phyloP scores from a whole-genome alignment of 2,113 vertebrate genomes.

The Centropristis striata region DNA sequence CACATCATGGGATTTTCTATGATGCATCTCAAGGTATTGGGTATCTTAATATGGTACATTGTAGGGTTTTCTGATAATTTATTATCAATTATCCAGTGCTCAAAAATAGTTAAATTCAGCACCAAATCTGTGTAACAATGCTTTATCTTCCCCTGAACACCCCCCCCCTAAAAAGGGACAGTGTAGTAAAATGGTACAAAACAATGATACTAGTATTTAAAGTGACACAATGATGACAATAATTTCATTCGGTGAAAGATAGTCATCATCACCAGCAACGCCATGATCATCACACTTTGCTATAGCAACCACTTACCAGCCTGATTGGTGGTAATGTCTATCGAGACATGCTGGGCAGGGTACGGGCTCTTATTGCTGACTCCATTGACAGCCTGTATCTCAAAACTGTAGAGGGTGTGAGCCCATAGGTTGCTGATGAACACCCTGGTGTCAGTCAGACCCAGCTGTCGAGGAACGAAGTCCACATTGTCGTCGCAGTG shows the following conservation, averaged over 20 bases:
- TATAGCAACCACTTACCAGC: slow-evolving; percentile 87
- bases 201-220: neutral
- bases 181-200: neutral
- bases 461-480: slow-evolving; percentile 94
- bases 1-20: too few relatives aligned
- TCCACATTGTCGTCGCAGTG: slow-evolving; percentile 98
- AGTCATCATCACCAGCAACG: neutral
- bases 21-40: too few relatives aligned
- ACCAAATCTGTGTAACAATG: too few relatives aligned
- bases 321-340: slow-evolving; percentile 99
- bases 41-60: too few relatives aligned
- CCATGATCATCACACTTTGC: slow-evolving; percentile 2
- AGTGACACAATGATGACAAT: neutral
- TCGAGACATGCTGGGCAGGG: slow-evolving; percentile 93
- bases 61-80: too few relatives aligned
- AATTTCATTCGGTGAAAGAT: neutral
- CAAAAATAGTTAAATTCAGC: too few relatives aligned
- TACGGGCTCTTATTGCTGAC: slow-evolving; percentile 97
- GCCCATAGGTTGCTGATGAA: slow-evolving; percentile 98
- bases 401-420: slow-evolving; percentile 96
- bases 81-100: too few relatives aligned
- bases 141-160: too few relatives aligned
- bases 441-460: slow-evolving; percentile 92
- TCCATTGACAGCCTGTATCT: slow-evolving; percentile 97
- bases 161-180: too few relatives aligned